phyloP scores from a whole-genome alignment of 2,888 invertebrate species.

The Netelia inedita region DNA sequence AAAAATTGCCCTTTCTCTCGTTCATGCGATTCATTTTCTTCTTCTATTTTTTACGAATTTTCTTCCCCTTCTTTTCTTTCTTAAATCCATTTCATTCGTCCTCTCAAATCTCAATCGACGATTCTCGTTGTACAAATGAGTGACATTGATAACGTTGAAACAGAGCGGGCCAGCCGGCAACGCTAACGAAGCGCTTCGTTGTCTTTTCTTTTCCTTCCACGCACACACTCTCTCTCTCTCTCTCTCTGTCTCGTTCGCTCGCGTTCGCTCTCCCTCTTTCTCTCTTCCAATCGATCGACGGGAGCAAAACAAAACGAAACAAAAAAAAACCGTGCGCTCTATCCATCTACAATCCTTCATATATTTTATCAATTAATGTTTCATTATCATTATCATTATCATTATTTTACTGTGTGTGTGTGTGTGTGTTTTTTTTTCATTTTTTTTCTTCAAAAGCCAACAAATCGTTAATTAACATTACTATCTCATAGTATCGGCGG shows the following conservation, averaged over 20 bases:
- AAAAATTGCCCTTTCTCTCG: neutral
- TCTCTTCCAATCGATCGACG: slow-evolving; percentile 37
- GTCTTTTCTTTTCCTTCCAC: slow-evolving; percentile 35
- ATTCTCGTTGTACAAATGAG: slow-evolving; percentile 50
- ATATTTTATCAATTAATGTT: slow-evolving; percentile 41
- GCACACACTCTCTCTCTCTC: neutral
- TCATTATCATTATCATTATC: slow-evolving; percentile 35
- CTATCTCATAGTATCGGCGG: slow-evolving; percentile 65
- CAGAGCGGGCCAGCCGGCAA: slow-evolving; percentile 62
- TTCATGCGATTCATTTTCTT: slow-evolving; percentile 34
- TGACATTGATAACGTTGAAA: slow-evolving; percentile 44
- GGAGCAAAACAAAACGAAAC: slow-evolving; percentile 53
- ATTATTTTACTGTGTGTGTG: slow-evolving; percentile 16
- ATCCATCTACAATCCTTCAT: slow-evolving; percentile 45
- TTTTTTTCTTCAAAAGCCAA: slow-evolving; percentile 65
- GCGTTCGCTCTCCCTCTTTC: slow-evolving; percentile 6
- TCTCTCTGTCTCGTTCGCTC: slow-evolving; percentile 1
- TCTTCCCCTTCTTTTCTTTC: slow-evolving; percentile 1
- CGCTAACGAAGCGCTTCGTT: slow-evolving; percentile 57
- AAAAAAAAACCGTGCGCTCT: slow-evolving; percentile 38
- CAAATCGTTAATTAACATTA: slow-evolving; percentile 70
- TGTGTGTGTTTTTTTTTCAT: slow-evolving; percentile 27
- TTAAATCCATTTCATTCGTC: neutral
- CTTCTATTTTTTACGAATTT: neutral
- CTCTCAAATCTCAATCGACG: slow-evolving; percentile 16